Conservation (phyloP, 2,888 invertebrate species). For the Melipona beecheii region DNA sequence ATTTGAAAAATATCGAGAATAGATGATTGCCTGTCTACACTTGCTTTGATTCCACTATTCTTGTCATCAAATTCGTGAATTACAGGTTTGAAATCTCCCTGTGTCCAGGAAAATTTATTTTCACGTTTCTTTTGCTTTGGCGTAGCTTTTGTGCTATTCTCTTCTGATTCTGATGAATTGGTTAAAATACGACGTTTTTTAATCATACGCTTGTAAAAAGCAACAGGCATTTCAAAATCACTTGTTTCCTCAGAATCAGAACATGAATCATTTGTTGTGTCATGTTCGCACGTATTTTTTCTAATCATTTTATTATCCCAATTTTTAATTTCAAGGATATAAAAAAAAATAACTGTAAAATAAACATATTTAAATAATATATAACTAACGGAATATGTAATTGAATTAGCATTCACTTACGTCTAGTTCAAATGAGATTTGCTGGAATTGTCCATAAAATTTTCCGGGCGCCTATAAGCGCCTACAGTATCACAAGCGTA, state of each 20-base stretch:
- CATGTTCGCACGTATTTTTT: not conserved
- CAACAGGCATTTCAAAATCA: not conserved
- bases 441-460: not conserved
- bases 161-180: not conserved
- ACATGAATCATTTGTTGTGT: not conserved
- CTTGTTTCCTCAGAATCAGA: slow-evolving; percentile 13
- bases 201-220: not conserved
- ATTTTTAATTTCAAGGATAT: slow-evolving; percentile 1
- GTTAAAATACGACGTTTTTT: not conserved
- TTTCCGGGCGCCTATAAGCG: not conserved
- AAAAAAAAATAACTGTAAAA: slow-evolving; percentile 6
- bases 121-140: not conserved
- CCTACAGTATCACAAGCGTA: not conserved
- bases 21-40: slow-evolving; percentile 29
- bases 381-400: not conserved
- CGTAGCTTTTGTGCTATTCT: not conserved
- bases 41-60: slow-evolving; percentile 29
- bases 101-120: slow-evolving; percentile 19
- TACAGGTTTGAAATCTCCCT: slow-evolving; percentile 21
- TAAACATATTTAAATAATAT: not conserved
- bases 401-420: not conserved
- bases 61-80: slow-evolving; percentile 32
- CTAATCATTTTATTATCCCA: not conserved
- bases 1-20: slow-evolving; percentile 35
- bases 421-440: not conserved